phyloP scores from a whole-genome alignment of 1,140 invertebrate species.

The Leptinotarsa texana region DNA sequence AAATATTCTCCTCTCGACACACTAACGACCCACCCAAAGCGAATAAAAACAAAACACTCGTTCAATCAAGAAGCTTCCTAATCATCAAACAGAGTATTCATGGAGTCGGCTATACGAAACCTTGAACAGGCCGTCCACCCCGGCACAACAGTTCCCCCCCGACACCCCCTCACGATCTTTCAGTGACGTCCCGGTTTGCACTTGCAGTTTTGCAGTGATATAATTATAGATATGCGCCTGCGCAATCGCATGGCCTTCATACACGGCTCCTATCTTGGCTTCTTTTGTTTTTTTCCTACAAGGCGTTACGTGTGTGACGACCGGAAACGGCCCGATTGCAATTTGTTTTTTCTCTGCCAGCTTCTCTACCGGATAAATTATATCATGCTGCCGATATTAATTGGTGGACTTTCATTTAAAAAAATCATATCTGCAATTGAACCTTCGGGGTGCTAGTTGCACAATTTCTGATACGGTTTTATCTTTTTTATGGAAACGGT shows the following conservation, averaged over 20 bases:
- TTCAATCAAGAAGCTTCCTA: neutral
- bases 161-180: conserved; percentile 26
- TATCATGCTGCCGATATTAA: conserved; percentile 15
- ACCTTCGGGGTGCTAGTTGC: neutral
- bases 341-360: conserved; percentile 23
- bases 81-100: neutral
- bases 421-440: neutral
- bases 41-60: too few relatives aligned
- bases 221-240: conserved; percentile 39
- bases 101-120: conserved; percentile 21
- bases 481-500: conserved; percentile 1
- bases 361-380: conserved; percentile 24
- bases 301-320: conserved; percentile 30
- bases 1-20: too few relatives aligned
- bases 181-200: conserved; percentile 31
- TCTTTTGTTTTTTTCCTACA: conserved; percentile 27
- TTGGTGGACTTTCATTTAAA: neutral
- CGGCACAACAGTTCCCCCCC: conserved; percentile 21
- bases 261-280: conserved; percentile 8
- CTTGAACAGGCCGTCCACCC: conserved; percentile 43
- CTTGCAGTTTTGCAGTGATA: conserved; percentile 37
- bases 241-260: conserved; percentile 26
- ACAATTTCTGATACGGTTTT: neutral
- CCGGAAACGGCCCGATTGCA: conserved; percentile 28
- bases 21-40: too few relatives aligned